These are phyloP conservation scores for Leptinotarsa tumamoca DNA, from an alignment of 2,888 invertebrate genomes.

Conservation along the genomic window DNA sequence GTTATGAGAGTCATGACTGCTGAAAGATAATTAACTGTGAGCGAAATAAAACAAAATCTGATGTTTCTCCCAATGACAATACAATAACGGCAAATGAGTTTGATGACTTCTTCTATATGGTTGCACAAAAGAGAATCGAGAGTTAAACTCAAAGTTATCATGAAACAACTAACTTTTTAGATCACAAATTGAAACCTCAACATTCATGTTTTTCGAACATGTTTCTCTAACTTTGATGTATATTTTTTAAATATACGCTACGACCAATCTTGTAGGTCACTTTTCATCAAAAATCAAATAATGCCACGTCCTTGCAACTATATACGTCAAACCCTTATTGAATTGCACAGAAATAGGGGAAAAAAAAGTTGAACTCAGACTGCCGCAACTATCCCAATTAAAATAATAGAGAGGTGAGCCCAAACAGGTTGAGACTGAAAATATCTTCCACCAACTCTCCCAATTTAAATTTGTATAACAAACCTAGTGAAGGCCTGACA, in stretches of 20 bases:
- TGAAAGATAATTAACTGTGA: background rate
- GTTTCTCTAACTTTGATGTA: accelerated
- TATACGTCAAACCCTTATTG: too few species aligned
- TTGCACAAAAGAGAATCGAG: background rate
- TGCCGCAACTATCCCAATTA: too few species aligned
- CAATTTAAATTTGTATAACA: too few species aligned
- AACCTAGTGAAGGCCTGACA: too few species aligned
- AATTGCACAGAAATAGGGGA: too few species aligned
- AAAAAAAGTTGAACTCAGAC: too few species aligned
- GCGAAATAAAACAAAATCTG: background rate
- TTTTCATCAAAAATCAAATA: too few species aligned
- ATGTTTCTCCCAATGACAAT: background rate
- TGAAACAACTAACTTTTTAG: background rate
- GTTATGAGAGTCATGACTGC: background rate
- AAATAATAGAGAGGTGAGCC: too few species aligned
- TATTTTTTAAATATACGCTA: background rate
- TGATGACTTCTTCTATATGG: background rate
- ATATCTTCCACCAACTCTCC: too few species aligned
- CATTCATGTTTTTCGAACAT: background rate
- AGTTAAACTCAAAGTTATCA: background rate
- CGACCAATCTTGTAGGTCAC: too few species aligned
- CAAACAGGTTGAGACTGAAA: too few species aligned
- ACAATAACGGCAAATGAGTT: background rate
- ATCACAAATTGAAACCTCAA: background rate
- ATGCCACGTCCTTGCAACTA: too few species aligned